Percentiles rank a stretch among this genome's conserved stretches.
Evolutionary conservation across 2,888 invertebrate species (phyloP).

Genomic region (Chrysina gloriosa): DNA sequence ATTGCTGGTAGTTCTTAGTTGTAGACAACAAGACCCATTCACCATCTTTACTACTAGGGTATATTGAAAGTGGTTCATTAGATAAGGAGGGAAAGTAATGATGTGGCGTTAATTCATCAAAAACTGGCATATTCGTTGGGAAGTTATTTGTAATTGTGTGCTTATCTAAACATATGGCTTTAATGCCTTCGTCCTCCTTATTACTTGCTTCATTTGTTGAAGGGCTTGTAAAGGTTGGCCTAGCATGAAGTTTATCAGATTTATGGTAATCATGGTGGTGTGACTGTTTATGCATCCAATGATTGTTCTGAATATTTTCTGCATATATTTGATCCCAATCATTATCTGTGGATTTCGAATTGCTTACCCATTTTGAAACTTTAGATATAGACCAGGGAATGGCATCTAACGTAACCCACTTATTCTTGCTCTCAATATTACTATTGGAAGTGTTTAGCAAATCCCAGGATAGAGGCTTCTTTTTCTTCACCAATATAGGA

Average conservation of each 20-base stretch:
- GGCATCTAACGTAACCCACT: conserved; percentile 82
- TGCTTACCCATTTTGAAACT: conserved; percentile 81
- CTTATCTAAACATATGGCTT: neutral
- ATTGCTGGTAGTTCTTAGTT: conserved; percentile 78
- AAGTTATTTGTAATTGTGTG: conserved; percentile 69
- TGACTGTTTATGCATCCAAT: conserved; percentile 42
- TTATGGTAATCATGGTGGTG: conserved; percentile 35
- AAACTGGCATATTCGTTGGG: conserved; percentile 67
- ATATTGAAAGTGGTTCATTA: conserved; percentile 66
- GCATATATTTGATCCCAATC: conserved; percentile 65
- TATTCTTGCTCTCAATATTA: conserved; percentile 74
- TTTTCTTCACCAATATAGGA: conserved; percentile 43
- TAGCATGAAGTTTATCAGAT: conserved; percentile 43
- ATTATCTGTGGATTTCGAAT: conserved; percentile 63
- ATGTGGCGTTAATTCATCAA: conserved; percentile 1
- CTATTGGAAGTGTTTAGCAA: conserved; percentile 67
- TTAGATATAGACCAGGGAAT: conserved; percentile 85
- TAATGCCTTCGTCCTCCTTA: conserved; percentile 10
- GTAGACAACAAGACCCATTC: conserved; percentile 83
- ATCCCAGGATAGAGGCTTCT: conserved; percentile 69
- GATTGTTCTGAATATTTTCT: conserved; percentile 30
- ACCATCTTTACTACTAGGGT: conserved; percentile 77
- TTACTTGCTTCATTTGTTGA: neutral
- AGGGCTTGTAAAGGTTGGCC: conserved; percentile 37
- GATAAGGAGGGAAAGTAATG: neutral